Evolutionary conservation across 2,113 vertebrate genomes (phyloP), one percentile per base, ranked within the genome.

Genomic region (Lagenorhynchus albirostris): DNA sequence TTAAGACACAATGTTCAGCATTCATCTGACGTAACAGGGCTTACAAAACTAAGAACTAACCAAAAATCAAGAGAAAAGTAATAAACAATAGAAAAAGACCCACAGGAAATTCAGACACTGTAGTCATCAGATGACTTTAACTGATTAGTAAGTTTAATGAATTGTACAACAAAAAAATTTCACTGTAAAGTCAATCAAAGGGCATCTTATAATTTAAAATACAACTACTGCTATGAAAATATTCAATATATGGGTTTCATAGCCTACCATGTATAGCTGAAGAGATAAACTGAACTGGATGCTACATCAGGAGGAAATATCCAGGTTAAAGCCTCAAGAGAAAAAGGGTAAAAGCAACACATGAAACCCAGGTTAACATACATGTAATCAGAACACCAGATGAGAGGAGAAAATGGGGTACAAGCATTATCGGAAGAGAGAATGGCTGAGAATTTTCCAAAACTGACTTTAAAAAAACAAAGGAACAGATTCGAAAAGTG

Each of bases 31-130:
- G 85, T 67, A 83, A 53, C 23, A 53, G 53, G 3, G 18, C 36
- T 95, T 47, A 73, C 9, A 67, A 92, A 97, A 96, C 23, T 77
- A 91, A 97, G 60, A 96, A 76, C 23, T 26, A 89, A 53, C 47
- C 44, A 79, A 71, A 71, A 86, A 33, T 50, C 44, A 81, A 92
- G n/a, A 90, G 12, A 65, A 74, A 95, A 86, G 31, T 26, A 67
- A 89, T n/a, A 58, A 58, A 58, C 77, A 80, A 58, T 38, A 58
- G 29, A 71, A 62, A 58, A 5, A 55, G 26, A 86, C 5, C 14
- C 25, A 53, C 1, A 60, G 73, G 85, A 60, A 95, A 83, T 62
- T 86, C 18, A 96, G 44, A 77, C 36, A 71, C 1, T 77, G 8
- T 79, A 20, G 11, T 33, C 79, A 83, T 31, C 47, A 77, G 33